These are phyloP conservation scores for Pipistrellus kuhlii DNA, from an alignment of 2,797 vertebrate species.

Conservation along the genomic window DNA sequence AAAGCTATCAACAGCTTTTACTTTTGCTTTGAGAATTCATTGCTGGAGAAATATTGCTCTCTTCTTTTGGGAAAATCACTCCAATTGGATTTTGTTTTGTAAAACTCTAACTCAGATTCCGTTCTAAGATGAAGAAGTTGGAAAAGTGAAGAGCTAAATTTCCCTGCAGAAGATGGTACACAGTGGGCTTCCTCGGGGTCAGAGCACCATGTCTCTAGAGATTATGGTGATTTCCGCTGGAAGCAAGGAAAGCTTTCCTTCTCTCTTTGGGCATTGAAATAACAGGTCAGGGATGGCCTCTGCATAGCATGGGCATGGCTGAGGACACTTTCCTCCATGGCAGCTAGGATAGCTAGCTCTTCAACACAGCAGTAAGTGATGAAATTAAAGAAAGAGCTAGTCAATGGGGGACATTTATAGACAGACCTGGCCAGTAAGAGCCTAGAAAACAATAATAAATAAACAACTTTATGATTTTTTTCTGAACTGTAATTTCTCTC, in stretches of 20 bases:
- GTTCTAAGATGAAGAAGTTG: constrained; percentile 28
- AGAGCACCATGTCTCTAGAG: not conserved
- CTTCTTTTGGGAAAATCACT: constrained; percentile 26
- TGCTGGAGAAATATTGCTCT: constrained; percentile 43
- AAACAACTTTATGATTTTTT: not conserved
- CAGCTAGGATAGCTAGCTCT: not conserved
- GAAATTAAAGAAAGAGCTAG: not conserved
- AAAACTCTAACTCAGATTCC: constrained; percentile 21
- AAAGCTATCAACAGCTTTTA: constrained; percentile 46
- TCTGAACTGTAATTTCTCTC: not conserved
- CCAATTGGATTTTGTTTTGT: constrained; percentile 2
- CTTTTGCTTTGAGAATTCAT: constrained; percentile 42
- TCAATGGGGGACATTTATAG: not conserved
- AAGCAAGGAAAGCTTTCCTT: not conserved
- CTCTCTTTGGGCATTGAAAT: not conserved
- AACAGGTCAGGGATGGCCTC: not conserved
- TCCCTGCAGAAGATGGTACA: not conserved
- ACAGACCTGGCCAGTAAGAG: not conserved
- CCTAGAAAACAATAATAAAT: not conserved
- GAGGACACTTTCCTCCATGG: not conserved
- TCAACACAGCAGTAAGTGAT: not conserved
- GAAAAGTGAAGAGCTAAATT: constrained; percentile 18
- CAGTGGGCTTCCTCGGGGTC: not conserved
- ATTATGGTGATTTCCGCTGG: not conserved
- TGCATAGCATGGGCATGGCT: not conserved